These are phyloP conservation scores for Eumerus sabulonum DNA, from an alignment of 2,888 invertebrate genomes.

Conservation along the genomic window DNA sequence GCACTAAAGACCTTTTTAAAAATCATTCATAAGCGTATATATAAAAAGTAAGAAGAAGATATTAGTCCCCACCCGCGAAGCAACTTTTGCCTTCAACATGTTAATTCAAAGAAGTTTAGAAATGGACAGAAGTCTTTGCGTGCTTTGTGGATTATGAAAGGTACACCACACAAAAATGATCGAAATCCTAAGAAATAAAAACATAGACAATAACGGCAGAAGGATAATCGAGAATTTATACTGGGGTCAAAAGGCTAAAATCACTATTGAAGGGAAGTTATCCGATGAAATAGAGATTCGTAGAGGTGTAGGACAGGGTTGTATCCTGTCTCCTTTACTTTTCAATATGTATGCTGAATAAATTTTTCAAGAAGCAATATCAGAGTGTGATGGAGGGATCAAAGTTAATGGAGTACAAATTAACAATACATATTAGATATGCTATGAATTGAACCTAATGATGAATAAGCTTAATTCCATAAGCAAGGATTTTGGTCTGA, in stretches of 20 bases:
- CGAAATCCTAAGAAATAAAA: constrained; percentile 1
- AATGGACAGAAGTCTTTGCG: constrained; percentile 7
- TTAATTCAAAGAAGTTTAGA: neutral
- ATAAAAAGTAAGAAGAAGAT: neutral
- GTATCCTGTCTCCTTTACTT: constrained; percentile 12
- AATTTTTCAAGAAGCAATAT: constrained; percentile 7
- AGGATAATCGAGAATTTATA: constrained; percentile 11
- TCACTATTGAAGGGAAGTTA: constrained; percentile 4
- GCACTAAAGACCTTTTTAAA: neutral
- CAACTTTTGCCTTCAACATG: constrained; percentile 8
- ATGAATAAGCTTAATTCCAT: neutral
- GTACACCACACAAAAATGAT: constrained; percentile 1
- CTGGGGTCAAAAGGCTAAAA: constrained; percentile 6
- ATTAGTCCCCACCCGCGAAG: neutral
- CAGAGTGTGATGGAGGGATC: neutral
- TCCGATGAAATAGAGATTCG: constrained; percentile 14
- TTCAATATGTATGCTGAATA: constrained; percentile 13
- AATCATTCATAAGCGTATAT: neutral
- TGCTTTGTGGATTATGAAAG: constrained; percentile 8
- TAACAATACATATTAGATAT: neutral
- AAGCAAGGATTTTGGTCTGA: constrained; percentile 6
- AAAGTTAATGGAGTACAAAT: constrained; percentile 11
- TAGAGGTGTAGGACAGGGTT: constrained; percentile 1
- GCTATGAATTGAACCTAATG: neutral
- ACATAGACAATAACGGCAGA: neutral